phyloP scores from a whole-genome alignment of 2,888 invertebrate genomes.

The Timema cristinae region DNA sequence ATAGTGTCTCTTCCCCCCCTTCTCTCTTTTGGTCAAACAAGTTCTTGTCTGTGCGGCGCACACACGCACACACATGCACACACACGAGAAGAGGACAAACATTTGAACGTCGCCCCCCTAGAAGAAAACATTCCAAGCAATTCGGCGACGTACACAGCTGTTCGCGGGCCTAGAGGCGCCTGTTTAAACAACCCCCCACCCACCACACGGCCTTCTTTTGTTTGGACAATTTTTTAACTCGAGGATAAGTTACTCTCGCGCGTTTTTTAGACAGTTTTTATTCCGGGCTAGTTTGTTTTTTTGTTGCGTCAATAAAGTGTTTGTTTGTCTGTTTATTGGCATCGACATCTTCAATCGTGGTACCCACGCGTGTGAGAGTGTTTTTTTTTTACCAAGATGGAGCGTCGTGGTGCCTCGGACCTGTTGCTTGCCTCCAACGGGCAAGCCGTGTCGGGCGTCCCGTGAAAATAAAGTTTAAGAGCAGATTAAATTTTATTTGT shows the following conservation, averaged over 20 bases:
- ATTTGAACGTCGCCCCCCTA: constrained; percentile 15
- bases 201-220: constrained; percentile 45
- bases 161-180: too few species aligned
- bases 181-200: constrained; percentile 10
- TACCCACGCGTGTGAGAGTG: constrained; percentile 23
- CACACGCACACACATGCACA: constrained; percentile 15
- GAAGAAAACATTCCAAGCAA: neutral
- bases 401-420: neutral
- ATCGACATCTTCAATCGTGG: constrained; percentile 45
- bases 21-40: constrained; percentile 38
- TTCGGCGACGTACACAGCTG: too few species aligned
- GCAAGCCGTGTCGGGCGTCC: neutral
- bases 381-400: neutral
- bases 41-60: constrained; percentile 4
- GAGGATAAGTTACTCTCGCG: too few species aligned
- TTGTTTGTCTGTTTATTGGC: too few species aligned
- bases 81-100: neutral
- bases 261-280: too few species aligned
- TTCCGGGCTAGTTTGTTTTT: too few species aligned
- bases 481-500: too few species aligned
- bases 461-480: neutral
- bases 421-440: constrained; percentile 1
- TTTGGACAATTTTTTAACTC: constrained; percentile 34
- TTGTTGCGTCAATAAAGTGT: too few species aligned
- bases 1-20: constrained; percentile 39